Evolutionary conservation across 2,888 invertebrate genomes (phyloP).

Genomic region (Erpobdella octoculata): DNA sequence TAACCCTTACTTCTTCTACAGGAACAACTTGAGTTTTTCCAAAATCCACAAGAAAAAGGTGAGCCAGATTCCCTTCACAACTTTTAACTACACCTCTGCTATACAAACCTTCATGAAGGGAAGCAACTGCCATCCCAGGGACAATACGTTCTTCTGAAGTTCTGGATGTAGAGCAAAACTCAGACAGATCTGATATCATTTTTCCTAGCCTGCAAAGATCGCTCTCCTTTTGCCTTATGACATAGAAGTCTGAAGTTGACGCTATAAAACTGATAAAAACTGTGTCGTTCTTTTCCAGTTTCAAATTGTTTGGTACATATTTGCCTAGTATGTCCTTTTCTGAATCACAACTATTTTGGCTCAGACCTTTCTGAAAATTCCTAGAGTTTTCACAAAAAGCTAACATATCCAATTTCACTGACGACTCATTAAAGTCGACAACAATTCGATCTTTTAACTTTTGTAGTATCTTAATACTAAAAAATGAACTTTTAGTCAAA

Average conservation of each 20-base stretch:
- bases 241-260: neutral
- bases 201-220: neutral
- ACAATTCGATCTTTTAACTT: neutral
- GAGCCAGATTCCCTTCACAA: neutral
- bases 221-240: neutral
- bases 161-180: neutral
- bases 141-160: no score
- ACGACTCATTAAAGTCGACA: neutral
- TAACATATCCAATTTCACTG: no score
- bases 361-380: no score
- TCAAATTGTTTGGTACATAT: neutral
- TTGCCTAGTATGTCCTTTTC: no score
- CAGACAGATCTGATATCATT: neutral
- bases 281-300: neutral
- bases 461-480: neutral
- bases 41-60: neutral
- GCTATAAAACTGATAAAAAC: neutral
- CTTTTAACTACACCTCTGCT: neutral
- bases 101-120: neutral
- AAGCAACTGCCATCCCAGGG: neutral
- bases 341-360: no score
- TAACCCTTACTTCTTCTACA: neutral
- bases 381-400: no score
- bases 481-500: neutral
- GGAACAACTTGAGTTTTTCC: neutral